These are phyloP conservation scores for Lepisosteus oculatus DNA, from an alignment of 2,113 vertebrate species.

Conservation along the genomic window DNA sequence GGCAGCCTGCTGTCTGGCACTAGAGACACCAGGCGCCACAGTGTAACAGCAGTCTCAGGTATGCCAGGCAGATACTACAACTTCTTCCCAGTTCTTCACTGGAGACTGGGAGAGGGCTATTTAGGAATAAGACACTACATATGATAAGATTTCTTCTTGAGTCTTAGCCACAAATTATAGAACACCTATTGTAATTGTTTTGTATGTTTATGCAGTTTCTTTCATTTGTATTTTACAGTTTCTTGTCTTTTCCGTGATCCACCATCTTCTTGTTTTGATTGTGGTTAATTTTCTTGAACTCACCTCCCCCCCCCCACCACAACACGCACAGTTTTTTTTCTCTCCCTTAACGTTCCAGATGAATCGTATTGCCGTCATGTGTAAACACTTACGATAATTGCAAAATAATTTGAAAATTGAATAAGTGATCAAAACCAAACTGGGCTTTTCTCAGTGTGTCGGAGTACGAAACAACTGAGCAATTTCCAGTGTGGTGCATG, in stretches of 20 bases:
- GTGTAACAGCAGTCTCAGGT: constrained; percentile 85
- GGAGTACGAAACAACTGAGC: constrained; percentile 55
- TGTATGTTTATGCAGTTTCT: no score
- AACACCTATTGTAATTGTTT: no score
- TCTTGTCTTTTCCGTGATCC: not conserved
- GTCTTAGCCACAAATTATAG: not conserved
- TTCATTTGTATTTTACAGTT: no score
- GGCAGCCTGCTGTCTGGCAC: constrained; percentile 61
- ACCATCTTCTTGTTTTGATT: not conserved
- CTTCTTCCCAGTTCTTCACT: constrained; percentile 66
- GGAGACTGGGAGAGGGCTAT: constrained; percentile 41
- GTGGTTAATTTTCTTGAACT: constrained; percentile 14
- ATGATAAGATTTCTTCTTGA: not conserved
- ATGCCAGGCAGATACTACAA: constrained; percentile 66
- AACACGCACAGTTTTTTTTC: no score
- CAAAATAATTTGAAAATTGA: constrained; percentile 70
- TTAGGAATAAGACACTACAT: constrained; percentile 17
- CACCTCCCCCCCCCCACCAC: constrained; percentile 15
- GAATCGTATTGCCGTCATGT: constrained; percentile 55
- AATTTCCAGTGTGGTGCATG: constrained; percentile 64
- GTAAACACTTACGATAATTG: constrained; percentile 62
- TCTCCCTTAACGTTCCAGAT: constrained; percentile 4
- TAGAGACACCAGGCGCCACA: constrained; percentile 80
- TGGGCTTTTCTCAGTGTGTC: constrained; percentile 63
- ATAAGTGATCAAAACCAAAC: constrained; percentile 56